Conservation (phyloP, 2,113 vertebrate genomes). For the Gulo gulo region DNA sequence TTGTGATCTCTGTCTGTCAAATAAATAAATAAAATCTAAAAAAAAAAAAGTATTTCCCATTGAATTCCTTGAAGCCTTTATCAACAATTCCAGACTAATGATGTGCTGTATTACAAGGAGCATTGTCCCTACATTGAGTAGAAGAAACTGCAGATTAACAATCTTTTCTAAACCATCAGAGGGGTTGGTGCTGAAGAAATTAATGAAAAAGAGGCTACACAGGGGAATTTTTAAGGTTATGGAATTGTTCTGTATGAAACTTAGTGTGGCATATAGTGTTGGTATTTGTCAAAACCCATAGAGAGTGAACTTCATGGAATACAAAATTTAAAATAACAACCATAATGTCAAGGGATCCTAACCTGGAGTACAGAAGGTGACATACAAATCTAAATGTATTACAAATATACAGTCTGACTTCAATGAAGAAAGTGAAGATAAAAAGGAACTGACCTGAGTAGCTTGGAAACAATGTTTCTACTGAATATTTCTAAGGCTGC, state of each 20-base stretch:
- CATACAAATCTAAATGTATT: neutral
- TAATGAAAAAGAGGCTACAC: neutral
- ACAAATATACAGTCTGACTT: neutral
- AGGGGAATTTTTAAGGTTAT: neutral
- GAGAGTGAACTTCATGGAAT: neutral
- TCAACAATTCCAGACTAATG: neutral
- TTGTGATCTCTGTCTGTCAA: too few relatives aligned
- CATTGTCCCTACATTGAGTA: neutral
- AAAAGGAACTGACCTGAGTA: neutral
- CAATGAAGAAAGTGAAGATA: neutral
- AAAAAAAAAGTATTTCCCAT: neutral
- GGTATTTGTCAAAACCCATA: neutral
- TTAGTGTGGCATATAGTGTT: neutral
- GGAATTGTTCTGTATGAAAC: neutral
- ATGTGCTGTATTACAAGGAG: neutral
- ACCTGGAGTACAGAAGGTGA: neutral
- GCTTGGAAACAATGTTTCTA: neutral
- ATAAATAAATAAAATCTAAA: neutral
- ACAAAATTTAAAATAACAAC: neutral
- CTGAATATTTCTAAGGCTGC: neutral
- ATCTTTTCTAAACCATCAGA: neutral
- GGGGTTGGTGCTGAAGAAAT: neutral
- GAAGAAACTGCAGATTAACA: constrained; percentile 1
- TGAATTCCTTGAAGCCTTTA: neutral
- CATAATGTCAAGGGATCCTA: neutral